These are phyloP conservation scores for Tetraodon nigroviridis DNA, from an alignment of 2,113 vertebrate species.

Conservation along the genomic window DNA sequence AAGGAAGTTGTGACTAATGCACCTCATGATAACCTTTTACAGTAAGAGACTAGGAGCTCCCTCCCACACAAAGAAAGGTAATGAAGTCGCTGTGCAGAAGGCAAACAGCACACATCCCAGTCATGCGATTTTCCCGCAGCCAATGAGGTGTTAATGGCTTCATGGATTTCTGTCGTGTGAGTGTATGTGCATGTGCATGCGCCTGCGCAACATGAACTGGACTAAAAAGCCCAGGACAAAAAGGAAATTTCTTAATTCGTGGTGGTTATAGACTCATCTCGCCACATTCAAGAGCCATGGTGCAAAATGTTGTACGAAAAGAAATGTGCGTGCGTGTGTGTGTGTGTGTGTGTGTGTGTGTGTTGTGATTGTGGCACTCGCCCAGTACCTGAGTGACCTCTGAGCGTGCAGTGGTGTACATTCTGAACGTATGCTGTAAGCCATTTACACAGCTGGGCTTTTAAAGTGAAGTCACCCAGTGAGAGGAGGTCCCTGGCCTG, in stretches of 20 bases:
- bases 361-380: conserved; percentile 39
- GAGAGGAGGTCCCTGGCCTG: conserved; percentile 60
- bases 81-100: conserved; percentile 45
- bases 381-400: conserved; percentile 49
- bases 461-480: conserved; percentile 69
- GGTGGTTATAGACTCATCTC: conserved; percentile 55
- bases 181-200: conserved; percentile 10
- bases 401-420: conserved; percentile 51
- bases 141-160: conserved; percentile 13
- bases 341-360: not conserved
- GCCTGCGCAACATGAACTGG: conserved; percentile 18
- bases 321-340: not conserved
- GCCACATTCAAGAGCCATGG: not conserved
- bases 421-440: conserved; percentile 71
- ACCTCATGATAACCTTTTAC: conserved; percentile 46
- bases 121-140: conserved; percentile 35
- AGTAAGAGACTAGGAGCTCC: conserved; percentile 23
- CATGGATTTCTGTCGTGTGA: conserved; percentile 19
- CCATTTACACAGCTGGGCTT: conserved; percentile 76
- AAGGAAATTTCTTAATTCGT: conserved; percentile 68
- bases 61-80: conserved; percentile 34
- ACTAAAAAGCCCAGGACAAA: conserved; percentile 21
- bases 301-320: not conserved
- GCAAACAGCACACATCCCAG: conserved; percentile 53
- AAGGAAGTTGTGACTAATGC: conserved; percentile 59